A percentile compares a stretch with the other conserved stretches of the same genome.
Evolutionary conservation across 1,140 invertebrate genomes (phyloP).

Genomic region (Physella acuta): DNA sequence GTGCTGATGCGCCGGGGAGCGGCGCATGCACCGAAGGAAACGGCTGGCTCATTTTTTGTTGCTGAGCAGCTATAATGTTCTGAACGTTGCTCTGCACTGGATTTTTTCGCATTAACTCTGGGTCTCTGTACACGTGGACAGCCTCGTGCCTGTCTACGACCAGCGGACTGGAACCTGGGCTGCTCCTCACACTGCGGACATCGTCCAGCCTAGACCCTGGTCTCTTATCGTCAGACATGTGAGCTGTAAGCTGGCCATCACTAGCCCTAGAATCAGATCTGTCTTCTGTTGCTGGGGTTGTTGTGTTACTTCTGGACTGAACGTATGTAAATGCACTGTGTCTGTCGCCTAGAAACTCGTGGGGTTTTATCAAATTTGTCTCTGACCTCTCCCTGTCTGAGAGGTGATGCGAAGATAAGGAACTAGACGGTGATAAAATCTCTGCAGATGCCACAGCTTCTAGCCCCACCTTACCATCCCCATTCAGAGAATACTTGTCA

Average conservation of each 20-base stretch:
- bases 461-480: constrained; percentile 35
- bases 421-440: constrained; percentile 3
- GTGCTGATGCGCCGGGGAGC: constrained; percentile 8
- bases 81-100: constrained; percentile 51
- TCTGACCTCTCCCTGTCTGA: not conserved
- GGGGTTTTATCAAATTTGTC: not conserved
- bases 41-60: constrained; percentile 29
- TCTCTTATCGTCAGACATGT: constrained; percentile 39
- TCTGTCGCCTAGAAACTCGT: constrained; percentile 20
- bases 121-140: constrained; percentile 55
- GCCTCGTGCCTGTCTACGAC: constrained; percentile 52
- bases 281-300: constrained; percentile 32
- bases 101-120: constrained; percentile 58
- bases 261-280: constrained; percentile 44
- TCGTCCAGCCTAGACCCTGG: constrained; percentile 47
- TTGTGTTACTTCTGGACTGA: constrained; percentile 24
- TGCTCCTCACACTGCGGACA: constrained; percentile 45
- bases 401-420: not conserved
- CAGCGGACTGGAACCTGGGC: constrained; percentile 54
- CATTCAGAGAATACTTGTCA: constrained; percentile 34
- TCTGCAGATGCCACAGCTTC: constrained; percentile 6
- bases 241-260: constrained; percentile 41
- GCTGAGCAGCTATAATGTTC: constrained; percentile 24
- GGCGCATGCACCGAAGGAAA: constrained; percentile 21
- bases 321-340: constrained; percentile 32